Percentiles rank a stretch among this genome's conserved stretches.
Conservation (phyloP, 2,888 invertebrate species). For the Sericinus montela region DNA sequence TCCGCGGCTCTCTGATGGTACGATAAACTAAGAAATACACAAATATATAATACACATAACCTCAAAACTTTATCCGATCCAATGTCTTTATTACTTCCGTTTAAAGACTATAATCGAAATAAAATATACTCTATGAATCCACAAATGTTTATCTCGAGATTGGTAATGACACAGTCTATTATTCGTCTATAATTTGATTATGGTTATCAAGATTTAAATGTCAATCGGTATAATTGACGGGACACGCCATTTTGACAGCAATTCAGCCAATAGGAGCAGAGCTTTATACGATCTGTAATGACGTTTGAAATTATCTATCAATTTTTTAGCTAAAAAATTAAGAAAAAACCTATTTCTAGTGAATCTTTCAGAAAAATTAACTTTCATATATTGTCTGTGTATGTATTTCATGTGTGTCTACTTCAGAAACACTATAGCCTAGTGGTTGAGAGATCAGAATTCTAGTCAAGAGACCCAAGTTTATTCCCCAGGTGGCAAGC, state of each 20-base stretch:
- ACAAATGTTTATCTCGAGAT: constrained; percentile 15
- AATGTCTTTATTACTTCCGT: not conserved
- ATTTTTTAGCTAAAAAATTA: not conserved
- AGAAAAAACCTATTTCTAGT: too few species aligned
- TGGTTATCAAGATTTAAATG: constrained; percentile 68
- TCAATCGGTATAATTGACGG: constrained; percentile 63
- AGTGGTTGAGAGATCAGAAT: too few species aligned
- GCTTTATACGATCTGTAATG: constrained; percentile 14
- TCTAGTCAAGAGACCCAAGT: too few species aligned
- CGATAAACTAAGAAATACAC: constrained; percentile 35
- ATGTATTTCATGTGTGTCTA: too few species aligned
- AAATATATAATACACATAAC: constrained; percentile 14
- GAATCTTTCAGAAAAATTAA: too few species aligned
- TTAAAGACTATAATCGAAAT: constrained; percentile 13
- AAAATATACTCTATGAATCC: constrained; percentile 12
- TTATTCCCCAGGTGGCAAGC: too few species aligned
- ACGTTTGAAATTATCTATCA: constrained; percentile 21
- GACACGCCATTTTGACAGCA: constrained; percentile 58
- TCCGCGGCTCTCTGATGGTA: constrained; percentile 43
- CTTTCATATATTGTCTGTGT: too few species aligned
- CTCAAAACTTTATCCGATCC: not conserved
- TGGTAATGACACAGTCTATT: constrained; percentile 29
- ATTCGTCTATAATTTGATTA: constrained; percentile 54
- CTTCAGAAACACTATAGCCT: too few species aligned
- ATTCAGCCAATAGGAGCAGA: constrained; percentile 37